Evolutionary conservation across 1,140 invertebrate species (phyloP).

Genomic region (Ptiloglossa arizonensis): DNA sequence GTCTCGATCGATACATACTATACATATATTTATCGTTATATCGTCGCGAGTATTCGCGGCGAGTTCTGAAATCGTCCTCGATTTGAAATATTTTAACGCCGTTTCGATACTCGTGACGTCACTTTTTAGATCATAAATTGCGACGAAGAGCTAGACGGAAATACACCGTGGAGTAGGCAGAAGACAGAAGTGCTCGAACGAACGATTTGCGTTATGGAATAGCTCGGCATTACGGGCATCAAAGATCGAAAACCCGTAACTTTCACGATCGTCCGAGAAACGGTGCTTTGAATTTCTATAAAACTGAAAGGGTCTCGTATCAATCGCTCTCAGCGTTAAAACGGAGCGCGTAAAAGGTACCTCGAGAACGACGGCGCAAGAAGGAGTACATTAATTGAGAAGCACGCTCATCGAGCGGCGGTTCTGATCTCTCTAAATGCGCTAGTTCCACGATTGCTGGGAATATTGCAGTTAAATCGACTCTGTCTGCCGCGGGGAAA

Average conservation of each 20-base stretch:
- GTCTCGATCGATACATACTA: too few species aligned
- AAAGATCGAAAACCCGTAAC: constrained; percentile 3
- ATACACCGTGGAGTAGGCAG: not conserved
- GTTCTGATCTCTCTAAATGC: not conserved
- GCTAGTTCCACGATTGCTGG: constrained; percentile 12
- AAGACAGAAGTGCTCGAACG: not conserved
- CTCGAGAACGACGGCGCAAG: not conserved
- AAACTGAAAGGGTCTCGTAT: not conserved
- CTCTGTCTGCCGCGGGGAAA: constrained; percentile 12
- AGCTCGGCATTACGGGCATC: not conserved
- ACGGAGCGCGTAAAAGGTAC: too few species aligned
- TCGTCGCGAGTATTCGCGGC: too few species aligned
- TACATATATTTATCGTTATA: too few species aligned
- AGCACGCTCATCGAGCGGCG: too few species aligned
- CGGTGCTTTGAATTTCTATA: not conserved
- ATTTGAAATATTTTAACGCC: too few species aligned
- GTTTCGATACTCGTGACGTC: too few species aligned
- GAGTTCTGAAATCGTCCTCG: too few species aligned
- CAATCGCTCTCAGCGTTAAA: not conserved
- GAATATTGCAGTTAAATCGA: constrained; percentile 23
- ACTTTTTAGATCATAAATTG: not conserved
- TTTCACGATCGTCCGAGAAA: too few species aligned
- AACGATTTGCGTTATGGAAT: not conserved
- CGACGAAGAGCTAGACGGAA: constrained; percentile 7
- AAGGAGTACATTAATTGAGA: constrained; percentile 16